Base-by-base conservation (phyloP, 2,888 invertebrate species). In the Argyra leucocephala region DNA sequence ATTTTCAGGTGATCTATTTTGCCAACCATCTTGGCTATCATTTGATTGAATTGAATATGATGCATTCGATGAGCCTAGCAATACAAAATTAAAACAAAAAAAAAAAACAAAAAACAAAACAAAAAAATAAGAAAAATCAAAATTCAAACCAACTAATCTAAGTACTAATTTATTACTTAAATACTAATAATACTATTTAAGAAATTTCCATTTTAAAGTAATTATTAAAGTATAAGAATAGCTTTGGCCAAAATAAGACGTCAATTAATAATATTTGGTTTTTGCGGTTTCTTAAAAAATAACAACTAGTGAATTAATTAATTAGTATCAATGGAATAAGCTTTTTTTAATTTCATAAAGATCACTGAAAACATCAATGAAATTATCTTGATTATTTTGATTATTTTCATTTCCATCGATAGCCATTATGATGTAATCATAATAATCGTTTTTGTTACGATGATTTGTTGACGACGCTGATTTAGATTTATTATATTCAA, bases 11-110 rank as follows among this genome's bases (percentile, higher is more conserved):
- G 48, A 48, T 48, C 18, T 48, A 48, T n/a, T 48, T 76, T 71
- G 77, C n/a, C 26, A 9, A 76, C 69, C 76, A 74, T 73, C 75
- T 78, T 69, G 79, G 76, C 69, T 76, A 77, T 71, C 78, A 79
- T 72, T 77, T 31, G 94, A 93, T 71, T 93, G 93, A 75, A 92
- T 92, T 80, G 90, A 90, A 83, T 88, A 88, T 74, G 88, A 88
- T 74, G 86, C 83, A 48, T 48, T 48, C 75, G 86, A 84, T 78
- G 83, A 81, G 82, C 84, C 84, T 84, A 80, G 78, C 78, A 72
- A 78, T 78, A 78, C 76, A 70, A 71, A 75, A 74, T 71, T 73
- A 6, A 31, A 31, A 31, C 2, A 31, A 31, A 31, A 31, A 31
- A 31, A 3, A 31, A 31, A 7, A 31, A 31, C 31, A 66, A 65